Percentiles rank a stretch among this genome's conserved stretches.
phyloP scores from a whole-genome alignment of 2,888 invertebrate genomes.

The Seira ritae region DNA sequence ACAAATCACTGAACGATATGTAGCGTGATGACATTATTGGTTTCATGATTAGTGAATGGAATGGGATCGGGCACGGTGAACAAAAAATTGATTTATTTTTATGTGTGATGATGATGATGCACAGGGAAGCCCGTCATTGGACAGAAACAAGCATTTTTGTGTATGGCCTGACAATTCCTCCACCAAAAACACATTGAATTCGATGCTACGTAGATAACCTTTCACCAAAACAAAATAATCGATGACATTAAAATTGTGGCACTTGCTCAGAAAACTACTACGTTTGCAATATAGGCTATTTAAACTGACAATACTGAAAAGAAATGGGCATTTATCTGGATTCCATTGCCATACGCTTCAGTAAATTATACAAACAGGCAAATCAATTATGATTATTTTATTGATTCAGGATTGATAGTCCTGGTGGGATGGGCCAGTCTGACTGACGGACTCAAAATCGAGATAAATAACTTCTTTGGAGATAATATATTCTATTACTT shows the following conservation, averaged over 20 bases:
- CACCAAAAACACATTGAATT: constrained; percentile 15
- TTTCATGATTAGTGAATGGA: neutral
- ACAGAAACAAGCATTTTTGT: neutral
- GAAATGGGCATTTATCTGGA: no score
- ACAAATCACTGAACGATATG: no score
- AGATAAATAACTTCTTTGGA: no score
- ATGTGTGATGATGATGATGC: neutral
- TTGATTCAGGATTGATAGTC: constrained; percentile 1
- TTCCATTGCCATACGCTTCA: no score
- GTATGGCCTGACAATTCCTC: constrained; percentile 54
- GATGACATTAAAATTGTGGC: constrained; percentile 1
- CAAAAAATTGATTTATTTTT: neutral
- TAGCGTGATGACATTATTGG: neutral
- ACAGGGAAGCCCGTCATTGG: neutral
- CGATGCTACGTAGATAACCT: constrained; percentile 3
- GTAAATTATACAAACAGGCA: neutral
- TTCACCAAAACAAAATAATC: neutral
- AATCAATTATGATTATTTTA: neutral
- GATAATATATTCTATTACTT: no score
- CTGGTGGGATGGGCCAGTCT: neutral
- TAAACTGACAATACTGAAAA: neutral
- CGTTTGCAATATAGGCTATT: neutral
- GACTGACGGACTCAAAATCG: no score
- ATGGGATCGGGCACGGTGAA: neutral
- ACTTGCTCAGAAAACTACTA: neutral